Base-by-base conservation (phyloP, 1,140 invertebrate species). In the Agrypnia vestita region DNA sequence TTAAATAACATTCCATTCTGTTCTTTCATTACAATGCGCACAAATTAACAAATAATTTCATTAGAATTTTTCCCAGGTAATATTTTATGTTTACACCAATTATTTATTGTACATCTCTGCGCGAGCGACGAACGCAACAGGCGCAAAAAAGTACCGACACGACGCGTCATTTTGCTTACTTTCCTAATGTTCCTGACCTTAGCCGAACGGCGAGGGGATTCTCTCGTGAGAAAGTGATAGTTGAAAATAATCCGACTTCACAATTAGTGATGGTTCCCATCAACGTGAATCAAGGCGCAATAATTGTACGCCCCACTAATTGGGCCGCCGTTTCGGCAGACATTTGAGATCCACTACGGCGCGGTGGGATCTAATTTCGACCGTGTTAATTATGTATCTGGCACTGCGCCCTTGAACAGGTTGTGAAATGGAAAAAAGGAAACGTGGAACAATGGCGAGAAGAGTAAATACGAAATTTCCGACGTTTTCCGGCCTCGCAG, bases 171-270 rank as follows among this genome's bases (percentile, higher is more conserved):
- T 25, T 12, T 25, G 10, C 67, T 71, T 47, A 71, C 67, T 71
- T 71, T 71, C 47, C 49, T 71, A 71, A 71, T 35, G 67, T 47
- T 49, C 67, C 67, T 71, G 67, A 71, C 67, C 67, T 71, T 71
- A 71, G 67, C 47, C 46, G 49, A 71, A 53, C 51, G 67, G 47
- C 11, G 67, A 49, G 49, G 67, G 49, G 67, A 49, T 71, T 49
- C 67, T 71, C 46, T 71, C 67, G 13, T 51, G 67, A 47, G 67
- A 71, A 71, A 71, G 67, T 71, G 67, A 71, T 71, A 15, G 67
- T 71, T 21, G 17, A 71, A 51, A 71, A 21, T 21, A 35, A 71
- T 71, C 51, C 44, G 6, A 19, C 21, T 13, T 51, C 15, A 71
- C 67, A 71, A 71, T 47, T 71, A 49, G 47, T 19, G 19, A 51